Evolutionary conservation across 2,797 vertebrate genomes (phyloP).

Genomic region (Esox lucius): DNA sequence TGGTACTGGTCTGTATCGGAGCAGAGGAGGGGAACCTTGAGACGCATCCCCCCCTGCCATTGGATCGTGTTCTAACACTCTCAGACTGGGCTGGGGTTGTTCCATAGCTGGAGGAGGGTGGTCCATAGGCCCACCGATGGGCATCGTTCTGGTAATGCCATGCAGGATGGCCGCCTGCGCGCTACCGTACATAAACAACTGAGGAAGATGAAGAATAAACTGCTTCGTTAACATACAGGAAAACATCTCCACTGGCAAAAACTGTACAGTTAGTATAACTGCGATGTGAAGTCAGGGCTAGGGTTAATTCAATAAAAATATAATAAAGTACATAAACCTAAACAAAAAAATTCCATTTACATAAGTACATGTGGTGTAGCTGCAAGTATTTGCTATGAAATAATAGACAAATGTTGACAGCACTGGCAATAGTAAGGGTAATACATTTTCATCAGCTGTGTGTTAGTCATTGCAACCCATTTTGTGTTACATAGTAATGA

Average conservation of each 20-base stretch:
- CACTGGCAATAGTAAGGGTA: too few relatives aligned
- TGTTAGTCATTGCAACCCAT: too few relatives aligned
- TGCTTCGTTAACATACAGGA: not conserved
- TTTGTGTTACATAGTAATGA: too few relatives aligned
- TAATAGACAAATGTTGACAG: too few relatives aligned
- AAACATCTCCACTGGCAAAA: not conserved
- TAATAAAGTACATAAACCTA: not conserved
- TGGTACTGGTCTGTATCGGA: not conserved
- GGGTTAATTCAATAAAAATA: not conserved
- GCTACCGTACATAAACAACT: conserved; percentile 66
- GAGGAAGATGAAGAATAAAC: conserved; percentile 8
- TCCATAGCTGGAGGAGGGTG: conserved; percentile 48
- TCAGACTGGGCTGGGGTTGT: conserved; percentile 17
- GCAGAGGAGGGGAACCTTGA: conserved; percentile 8
- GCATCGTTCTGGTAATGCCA: conserved; percentile 59
- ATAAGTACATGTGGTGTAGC: not conserved
- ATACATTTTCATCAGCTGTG: too few relatives aligned
- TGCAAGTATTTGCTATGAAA: too few relatives aligned
- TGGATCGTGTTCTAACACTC: not conserved
- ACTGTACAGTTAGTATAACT: not conserved
- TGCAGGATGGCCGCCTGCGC: conserved; percentile 68
- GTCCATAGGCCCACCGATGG: conserved; percentile 41
- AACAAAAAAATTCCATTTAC: too few relatives aligned
- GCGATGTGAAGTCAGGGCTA: not conserved
- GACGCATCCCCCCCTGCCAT: conserved; percentile 45